Conservation (phyloP, 1,140 invertebrate species). For the Hermetia illucens region DNA sequence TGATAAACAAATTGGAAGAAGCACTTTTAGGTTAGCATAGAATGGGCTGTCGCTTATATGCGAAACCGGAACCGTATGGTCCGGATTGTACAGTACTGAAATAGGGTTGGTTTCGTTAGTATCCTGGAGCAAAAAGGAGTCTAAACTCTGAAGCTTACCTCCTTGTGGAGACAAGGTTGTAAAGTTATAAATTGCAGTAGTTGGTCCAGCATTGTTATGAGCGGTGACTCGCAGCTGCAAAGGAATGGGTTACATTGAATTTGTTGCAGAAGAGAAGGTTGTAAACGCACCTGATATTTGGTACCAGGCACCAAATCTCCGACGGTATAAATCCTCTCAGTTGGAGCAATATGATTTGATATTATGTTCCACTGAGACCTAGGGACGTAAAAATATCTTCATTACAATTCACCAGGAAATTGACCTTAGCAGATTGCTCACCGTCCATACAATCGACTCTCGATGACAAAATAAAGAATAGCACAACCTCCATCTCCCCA, state of each 20-base stretch:
- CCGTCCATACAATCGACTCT: conserved; percentile 36
- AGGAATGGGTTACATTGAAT: neutral
- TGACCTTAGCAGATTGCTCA: conserved; percentile 2
- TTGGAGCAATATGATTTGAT: conserved; percentile 59
- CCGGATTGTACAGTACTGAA: conserved; percentile 35
- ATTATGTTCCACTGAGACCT: conserved; percentile 51
- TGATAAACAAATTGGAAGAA: conserved; percentile 51
- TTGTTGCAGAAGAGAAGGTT: neutral
- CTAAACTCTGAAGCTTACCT: conserved; percentile 35
- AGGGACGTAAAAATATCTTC: conserved; percentile 2
- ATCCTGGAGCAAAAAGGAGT: neutral
- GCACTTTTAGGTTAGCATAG: conserved; percentile 51
- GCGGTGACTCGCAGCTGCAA: conserved; percentile 62
- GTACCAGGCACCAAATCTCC: conserved; percentile 69
- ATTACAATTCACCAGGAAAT: conserved; percentile 1
- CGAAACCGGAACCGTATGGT: conserved; percentile 41
- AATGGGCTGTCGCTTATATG: conserved; percentile 46
- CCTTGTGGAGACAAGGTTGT: conserved; percentile 61
- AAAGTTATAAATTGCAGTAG: conserved; percentile 74
- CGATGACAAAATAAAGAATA: conserved; percentile 73
- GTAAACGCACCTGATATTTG: conserved; percentile 46
- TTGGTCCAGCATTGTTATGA: conserved; percentile 83
- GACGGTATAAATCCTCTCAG: conserved; percentile 62
- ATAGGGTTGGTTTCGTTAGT: conserved; percentile 4
- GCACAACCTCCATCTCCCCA: conserved; percentile 85